A percentile compares a stretch with the other conserved stretches of the same genome.
Conservation (phyloP, 2,888 invertebrate species). For the Choreutis nemorana region DNA sequence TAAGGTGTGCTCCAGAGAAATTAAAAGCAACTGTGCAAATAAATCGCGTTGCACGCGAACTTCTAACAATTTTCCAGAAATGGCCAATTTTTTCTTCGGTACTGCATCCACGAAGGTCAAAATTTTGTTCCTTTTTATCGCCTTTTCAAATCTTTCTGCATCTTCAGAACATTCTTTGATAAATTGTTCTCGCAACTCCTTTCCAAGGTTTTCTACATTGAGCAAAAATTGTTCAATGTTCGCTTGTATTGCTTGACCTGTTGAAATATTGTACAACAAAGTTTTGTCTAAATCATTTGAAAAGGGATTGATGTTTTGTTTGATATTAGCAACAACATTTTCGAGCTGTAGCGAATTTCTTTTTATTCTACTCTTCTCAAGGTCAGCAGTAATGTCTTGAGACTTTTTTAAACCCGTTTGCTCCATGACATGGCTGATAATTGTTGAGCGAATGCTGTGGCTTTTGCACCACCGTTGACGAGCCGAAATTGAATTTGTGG, state of each 20-base stretch:
- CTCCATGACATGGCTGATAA: constrained; percentile 5
- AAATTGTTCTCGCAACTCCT: constrained; percentile 1
- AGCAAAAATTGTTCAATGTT: constrained; percentile 3
- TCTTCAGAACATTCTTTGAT: constrained; percentile 1
- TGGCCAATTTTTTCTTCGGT: background rate
- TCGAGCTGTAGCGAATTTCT: background rate
- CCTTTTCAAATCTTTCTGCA: too few species aligned
- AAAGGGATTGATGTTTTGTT: constrained; percentile 4
- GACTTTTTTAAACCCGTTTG: constrained; percentile 3
- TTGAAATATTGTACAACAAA: constrained; percentile 2
- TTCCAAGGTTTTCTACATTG: constrained; percentile 1
- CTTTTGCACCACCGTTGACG: constrained; percentile 12
- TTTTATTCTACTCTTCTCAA: background rate
- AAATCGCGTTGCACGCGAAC: constrained; percentile 2
- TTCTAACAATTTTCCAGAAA: constrained; percentile 1
- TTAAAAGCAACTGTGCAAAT: too few species aligned
- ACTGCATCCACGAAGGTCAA: constrained; percentile 3
- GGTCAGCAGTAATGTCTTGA: constrained; percentile 5
- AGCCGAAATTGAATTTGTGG: constrained; percentile 14
- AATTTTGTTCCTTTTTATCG: constrained; percentile 2
- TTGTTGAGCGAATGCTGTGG: constrained; percentile 6
- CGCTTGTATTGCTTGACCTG: constrained; percentile 2
- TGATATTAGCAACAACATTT: background rate
- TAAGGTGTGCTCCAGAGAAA: too few species aligned
- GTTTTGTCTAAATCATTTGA: constrained; percentile 2